phyloP scores from a whole-genome alignment of 2,888 invertebrate genomes.

The Rutpela maculata region DNA sequence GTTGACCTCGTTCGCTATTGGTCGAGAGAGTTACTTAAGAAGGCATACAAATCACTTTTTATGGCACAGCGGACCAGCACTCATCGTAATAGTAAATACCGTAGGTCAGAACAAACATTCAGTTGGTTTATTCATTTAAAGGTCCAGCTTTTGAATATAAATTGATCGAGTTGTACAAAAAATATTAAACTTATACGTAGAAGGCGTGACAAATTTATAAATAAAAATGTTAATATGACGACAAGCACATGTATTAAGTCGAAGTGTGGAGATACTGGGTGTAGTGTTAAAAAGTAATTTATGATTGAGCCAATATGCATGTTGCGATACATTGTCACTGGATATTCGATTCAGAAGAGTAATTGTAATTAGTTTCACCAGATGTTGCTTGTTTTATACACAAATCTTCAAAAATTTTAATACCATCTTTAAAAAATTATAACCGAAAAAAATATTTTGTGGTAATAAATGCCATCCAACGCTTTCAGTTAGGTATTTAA shows the following conservation, averaged over 20 bases:
- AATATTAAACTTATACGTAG: conserved; percentile 49
- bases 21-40: conserved; percentile 65
- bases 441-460: no score
- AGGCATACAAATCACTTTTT: conserved; percentile 59
- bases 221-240: conserved; percentile 42
- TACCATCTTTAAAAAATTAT: no score
- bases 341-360: no score
- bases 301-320: no score
- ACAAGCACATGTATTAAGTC: conserved; percentile 22
- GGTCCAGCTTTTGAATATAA: conserved; percentile 62
- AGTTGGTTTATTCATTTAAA: conserved; percentile 62
- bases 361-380: no score
- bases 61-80: conserved; percentile 42
- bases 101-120: conserved; percentile 45
- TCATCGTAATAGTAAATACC: conserved; percentile 39
- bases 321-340: no score
- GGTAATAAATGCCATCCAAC: no score
- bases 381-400: no score
- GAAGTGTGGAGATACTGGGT: conserved; percentile 15
- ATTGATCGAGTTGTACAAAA: conserved; percentile 44
- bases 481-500: no score
- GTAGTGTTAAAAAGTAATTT: neutral
- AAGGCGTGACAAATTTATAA: conserved; percentile 54
- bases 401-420: no score
- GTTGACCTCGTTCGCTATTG: conserved; percentile 70